A percentile compares a stretch with the other conserved stretches of the same genome.
phyloP scores from a whole-genome alignment of 2,888 invertebrate genomes.

The Drosophila diplacantha region DNA sequence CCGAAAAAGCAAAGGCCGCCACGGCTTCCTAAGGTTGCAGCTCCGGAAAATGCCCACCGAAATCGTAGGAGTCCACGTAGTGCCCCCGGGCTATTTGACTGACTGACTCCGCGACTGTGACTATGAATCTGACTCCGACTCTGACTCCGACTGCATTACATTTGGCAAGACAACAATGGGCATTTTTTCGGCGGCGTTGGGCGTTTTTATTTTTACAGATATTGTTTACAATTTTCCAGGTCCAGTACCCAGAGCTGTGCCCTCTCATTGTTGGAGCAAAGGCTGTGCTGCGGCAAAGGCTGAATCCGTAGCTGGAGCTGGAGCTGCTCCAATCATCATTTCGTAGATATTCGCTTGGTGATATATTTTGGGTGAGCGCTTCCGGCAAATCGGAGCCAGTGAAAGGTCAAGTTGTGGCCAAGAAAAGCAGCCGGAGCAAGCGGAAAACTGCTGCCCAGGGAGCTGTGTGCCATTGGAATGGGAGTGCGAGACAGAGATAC shows the following conservation, averaged over 20 bases:
- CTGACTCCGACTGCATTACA: constrained; percentile 58
- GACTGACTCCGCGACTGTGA: constrained; percentile 31
- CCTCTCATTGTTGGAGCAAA: constrained; percentile 34
- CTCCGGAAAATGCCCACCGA: constrained; percentile 15
- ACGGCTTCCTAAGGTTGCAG: constrained; percentile 35
- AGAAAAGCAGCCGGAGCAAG: constrained; percentile 51
- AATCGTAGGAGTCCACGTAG: constrained; percentile 23
- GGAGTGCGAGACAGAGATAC: constrained; percentile 27
- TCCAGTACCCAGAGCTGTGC: constrained; percentile 25
- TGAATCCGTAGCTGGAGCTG: constrained; percentile 29
- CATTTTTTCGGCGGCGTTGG: constrained; percentile 70
- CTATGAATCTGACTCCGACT: constrained; percentile 15
- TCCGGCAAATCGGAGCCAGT: constrained; percentile 66
- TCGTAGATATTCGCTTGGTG: constrained; percentile 69
- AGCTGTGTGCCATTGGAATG: constrained; percentile 49
- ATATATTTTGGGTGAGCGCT: constrained; percentile 71
- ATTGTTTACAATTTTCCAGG: constrained; percentile 67
- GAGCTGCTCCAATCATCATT: constrained; percentile 67
- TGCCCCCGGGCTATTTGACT: constrained; percentile 31
- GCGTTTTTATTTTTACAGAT: constrained; percentile 77
- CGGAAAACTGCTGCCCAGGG: constrained; percentile 60
- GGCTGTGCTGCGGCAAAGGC: constrained; percentile 51
- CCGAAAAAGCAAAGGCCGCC: constrained; percentile 11
- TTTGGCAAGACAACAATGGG: constrained; percentile 69
- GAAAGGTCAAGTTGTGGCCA: constrained; percentile 67